These are phyloP conservation scores for Psilopsiagon aurifrons DNA, from an alignment of 2,113 vertebrate genomes.

Conservation along the genomic window DNA sequence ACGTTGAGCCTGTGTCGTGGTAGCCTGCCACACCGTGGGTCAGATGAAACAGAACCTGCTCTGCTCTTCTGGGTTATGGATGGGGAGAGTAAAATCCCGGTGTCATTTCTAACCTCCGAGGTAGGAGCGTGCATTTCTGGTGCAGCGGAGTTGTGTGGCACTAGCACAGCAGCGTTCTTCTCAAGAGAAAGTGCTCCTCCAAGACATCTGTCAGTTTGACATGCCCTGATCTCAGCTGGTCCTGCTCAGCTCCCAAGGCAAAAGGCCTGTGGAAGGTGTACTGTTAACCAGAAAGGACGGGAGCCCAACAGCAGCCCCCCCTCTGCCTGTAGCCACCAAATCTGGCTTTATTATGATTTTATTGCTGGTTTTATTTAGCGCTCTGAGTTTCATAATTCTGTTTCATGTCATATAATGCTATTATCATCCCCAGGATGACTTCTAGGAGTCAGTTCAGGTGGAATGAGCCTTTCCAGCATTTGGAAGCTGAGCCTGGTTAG, in stretches of 20 bases:
- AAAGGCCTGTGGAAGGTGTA: neutral
- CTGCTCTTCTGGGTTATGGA: neutral
- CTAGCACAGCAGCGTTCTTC: neutral
- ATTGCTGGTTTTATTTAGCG: neutral
- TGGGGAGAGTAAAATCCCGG: neutral
- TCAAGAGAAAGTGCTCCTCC: neutral
- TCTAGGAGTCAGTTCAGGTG: neutral
- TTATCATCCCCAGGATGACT: neutral
- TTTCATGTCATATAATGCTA: rapidly evolving
- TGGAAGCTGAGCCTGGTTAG: neutral
- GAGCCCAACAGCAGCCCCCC: neutral
- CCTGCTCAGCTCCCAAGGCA: neutral
- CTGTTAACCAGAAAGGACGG: neutral
- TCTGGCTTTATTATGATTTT: neutral
- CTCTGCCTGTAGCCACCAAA: neutral
- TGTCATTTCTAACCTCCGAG: neutral
- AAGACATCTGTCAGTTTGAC: neutral
- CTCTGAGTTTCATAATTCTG: neutral
- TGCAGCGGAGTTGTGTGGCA: neutral
- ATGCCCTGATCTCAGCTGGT: neutral
- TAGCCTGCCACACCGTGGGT: neutral
- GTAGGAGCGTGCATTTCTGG: neutral
- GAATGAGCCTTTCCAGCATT: neutral
- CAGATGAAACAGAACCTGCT: neutral
- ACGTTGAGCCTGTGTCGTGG: neutral